phyloP scores from a whole-genome alignment of 2,113 vertebrate genomes.

The Pristiophorus japonicus region DNA sequence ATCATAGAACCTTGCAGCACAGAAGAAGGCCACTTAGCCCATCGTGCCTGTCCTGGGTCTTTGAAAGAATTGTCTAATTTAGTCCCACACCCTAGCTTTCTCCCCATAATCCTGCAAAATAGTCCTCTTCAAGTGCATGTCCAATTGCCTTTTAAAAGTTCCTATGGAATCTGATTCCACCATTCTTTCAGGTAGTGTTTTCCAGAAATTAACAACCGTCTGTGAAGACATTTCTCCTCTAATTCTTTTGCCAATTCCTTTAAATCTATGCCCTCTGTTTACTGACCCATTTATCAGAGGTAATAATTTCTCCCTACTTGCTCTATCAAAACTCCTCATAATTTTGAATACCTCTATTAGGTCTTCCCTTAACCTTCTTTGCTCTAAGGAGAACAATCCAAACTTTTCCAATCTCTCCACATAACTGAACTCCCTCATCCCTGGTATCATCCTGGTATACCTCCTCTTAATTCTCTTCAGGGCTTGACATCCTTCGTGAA shows the following conservation, averaged over 20 bases:
- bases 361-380: not conserved
- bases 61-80: not conserved
- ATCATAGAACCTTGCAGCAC: not conserved
- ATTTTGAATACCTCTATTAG: not conserved
- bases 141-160: not conserved
- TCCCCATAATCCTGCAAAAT: not conserved
- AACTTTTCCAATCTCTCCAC: not conserved
- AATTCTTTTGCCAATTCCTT: not conserved
- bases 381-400: not conserved
- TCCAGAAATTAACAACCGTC: not conserved
- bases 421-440: not conserved
- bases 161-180: not conserved
- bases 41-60: not conserved
- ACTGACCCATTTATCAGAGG: not conserved
- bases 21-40: not conserved
- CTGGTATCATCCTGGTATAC: not conserved
- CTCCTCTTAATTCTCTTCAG: not conserved
- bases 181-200: not conserved
- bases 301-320: not conserved
- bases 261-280: not conserved
- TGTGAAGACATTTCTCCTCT: not conserved
- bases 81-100: not conserved
- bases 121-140: not conserved
- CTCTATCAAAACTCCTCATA: not conserved
- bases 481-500: not conserved